Conservation (phyloP, 2,888 invertebrate genomes). For the Dasypogon diadema region DNA sequence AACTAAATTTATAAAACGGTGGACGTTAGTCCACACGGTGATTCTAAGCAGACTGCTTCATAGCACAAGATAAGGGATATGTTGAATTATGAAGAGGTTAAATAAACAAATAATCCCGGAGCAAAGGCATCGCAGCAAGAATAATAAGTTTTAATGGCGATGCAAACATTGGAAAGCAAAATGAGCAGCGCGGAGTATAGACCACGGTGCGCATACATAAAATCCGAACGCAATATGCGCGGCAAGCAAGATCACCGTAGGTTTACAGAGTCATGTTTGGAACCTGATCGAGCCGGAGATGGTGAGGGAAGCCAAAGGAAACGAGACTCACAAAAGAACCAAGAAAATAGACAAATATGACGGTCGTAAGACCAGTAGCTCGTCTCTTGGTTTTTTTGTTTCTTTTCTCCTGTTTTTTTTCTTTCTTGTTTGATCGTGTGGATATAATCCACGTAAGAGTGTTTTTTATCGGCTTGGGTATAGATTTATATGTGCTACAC, state of each 20-base stretch:
- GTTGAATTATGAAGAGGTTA: conserved; percentile 32
- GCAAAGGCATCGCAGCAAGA: conserved; percentile 27
- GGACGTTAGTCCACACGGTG: no score
- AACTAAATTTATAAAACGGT: no score
- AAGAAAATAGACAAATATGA: conserved; percentile 54
- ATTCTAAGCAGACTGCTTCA: background rate
- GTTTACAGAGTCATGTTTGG: background rate
- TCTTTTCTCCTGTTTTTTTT: conserved; percentile 71
- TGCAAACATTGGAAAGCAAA: conserved; percentile 37
- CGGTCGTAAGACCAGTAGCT: conserved; percentile 69
- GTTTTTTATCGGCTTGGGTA: conserved; percentile 64
- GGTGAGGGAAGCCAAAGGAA: background rate
- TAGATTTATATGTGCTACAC: conserved; percentile 59
- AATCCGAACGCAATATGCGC: conserved; percentile 29
- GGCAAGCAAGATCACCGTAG: conserved; percentile 5
- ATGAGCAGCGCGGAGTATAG: conserved; percentile 23
- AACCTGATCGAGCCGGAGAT: background rate
- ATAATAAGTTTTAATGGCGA: conserved; percentile 36
- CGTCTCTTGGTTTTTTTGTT: conserved; percentile 62
- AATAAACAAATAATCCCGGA: conserved; percentile 41
- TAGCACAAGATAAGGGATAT: conserved; percentile 24
- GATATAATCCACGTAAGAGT: conserved; percentile 67
- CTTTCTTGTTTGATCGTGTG: conserved; percentile 66
- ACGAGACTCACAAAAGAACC: conserved; percentile 15
- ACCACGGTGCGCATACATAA: conserved; percentile 41